phyloP scores from a whole-genome alignment of 2,797 vertebrate species.

The Lateolabrax maculatus region DNA sequence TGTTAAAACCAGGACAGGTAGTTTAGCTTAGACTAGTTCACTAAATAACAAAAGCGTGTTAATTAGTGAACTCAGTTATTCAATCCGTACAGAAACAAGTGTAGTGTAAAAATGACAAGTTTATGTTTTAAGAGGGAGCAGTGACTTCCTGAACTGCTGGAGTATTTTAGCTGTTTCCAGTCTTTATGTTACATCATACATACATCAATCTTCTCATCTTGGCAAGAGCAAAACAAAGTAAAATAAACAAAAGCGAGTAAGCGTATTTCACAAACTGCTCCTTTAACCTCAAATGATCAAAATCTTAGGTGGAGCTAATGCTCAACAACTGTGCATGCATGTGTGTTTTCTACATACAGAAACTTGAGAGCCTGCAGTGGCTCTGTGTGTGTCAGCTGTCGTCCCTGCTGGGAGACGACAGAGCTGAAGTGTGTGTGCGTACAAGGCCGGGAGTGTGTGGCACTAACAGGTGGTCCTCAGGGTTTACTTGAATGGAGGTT shows the following conservation, averaged over 20 bases:
- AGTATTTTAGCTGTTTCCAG: background rate
- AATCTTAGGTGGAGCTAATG: slow-evolving; percentile 44
- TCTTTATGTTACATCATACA: background rate
- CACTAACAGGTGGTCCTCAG: slow-evolving; percentile 85
- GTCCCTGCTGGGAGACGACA: slow-evolving; percentile 72
- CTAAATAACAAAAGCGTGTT: background rate
- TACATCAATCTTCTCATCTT: background rate
- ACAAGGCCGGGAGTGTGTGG: slow-evolving; percentile 76
- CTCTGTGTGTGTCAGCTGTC: slow-evolving; percentile 85
- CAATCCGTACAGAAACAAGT: background rate
- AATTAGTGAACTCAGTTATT: background rate
- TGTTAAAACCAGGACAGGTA: background rate
- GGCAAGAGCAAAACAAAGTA: background rate
- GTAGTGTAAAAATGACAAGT: background rate
- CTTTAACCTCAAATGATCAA: slow-evolving; percentile 32
- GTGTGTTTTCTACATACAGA: slow-evolving; percentile 65
- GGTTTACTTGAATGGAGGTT: slow-evolving; percentile 83
- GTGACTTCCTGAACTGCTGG: background rate
- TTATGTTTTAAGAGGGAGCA: background rate
- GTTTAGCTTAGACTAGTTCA: background rate
- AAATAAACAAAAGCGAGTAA: background rate
- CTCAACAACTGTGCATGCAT: slow-evolving; percentile 60
- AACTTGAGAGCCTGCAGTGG: slow-evolving; percentile 75
- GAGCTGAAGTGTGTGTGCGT: slow-evolving; percentile 63
- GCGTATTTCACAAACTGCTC: background rate